phyloP scores from a whole-genome alignment of 2,888 invertebrate species.

The Cheilosia urbana region DNA sequence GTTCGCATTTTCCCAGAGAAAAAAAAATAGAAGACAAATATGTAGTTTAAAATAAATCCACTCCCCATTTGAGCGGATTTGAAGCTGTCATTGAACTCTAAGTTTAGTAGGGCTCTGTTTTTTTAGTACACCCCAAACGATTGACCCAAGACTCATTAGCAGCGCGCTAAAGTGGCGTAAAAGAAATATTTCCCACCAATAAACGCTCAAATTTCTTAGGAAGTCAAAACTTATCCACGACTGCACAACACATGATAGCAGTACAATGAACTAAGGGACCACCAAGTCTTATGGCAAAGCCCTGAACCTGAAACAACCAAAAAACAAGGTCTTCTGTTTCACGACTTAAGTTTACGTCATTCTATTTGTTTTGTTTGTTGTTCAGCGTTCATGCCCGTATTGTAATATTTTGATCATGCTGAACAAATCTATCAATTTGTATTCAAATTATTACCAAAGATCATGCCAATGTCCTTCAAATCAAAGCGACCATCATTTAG shows the following conservation, averaged over 20 bases:
- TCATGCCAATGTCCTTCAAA: constrained; percentile 57
- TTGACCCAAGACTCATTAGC: too few relatives aligned
- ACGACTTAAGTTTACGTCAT: constrained; percentile 33
- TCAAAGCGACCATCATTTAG: constrained; percentile 26
- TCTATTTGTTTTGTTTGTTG: constrained; percentile 20
- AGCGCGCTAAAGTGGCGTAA: too few relatives aligned
- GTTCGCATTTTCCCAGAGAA: too few relatives aligned
- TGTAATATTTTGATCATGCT: neutral
- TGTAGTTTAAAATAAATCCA: too few relatives aligned
- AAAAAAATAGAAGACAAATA: too few relatives aligned
- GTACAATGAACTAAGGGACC: constrained; percentile 51
- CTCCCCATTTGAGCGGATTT: too few relatives aligned
- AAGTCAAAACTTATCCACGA: neutral
- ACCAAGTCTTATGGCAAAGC: constrained; percentile 21
- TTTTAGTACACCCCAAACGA: too few relatives aligned
- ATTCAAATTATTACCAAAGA: constrained; percentile 48
- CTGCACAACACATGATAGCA: neutral
- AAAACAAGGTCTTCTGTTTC: constrained; percentile 16
- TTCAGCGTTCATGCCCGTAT: neutral
- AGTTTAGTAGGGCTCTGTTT: too few relatives aligned
- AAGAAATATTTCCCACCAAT: too few relatives aligned
- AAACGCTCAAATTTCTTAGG: neutral
- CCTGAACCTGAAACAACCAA: constrained; percentile 45
- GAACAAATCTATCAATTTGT: constrained; percentile 36
- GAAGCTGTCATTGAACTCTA: too few relatives aligned